These are phyloP conservation scores for Daphoenositta chrysoptera DNA, from an alignment of 2,113 vertebrate genomes.

Conservation along the genomic window DNA sequence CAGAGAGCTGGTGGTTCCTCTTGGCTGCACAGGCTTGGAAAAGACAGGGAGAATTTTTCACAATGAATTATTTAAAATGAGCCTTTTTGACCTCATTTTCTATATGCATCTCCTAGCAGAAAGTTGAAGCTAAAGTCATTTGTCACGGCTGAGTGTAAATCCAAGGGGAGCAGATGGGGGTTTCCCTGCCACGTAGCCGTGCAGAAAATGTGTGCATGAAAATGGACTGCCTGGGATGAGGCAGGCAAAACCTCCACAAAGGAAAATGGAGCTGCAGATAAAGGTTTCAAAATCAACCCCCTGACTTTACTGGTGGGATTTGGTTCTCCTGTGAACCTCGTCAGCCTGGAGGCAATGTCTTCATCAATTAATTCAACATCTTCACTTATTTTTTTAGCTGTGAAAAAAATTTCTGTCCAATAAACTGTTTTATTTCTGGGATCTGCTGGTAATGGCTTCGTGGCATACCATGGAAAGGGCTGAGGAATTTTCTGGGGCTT, in stretches of 20 bases:
- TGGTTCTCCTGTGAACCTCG: not conserved
- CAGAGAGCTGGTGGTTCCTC: slow-evolving; percentile 9
- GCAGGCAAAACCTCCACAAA: not conserved
- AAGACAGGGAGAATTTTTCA: not conserved
- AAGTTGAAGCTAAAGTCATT: slow-evolving; percentile 54
- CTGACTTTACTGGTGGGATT: not conserved
- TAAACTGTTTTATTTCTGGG: not conserved
- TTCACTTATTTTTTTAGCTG: not conserved
- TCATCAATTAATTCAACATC: not conserved
- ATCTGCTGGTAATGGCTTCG: not conserved
- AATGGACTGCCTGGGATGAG: slow-evolving; percentile 1
- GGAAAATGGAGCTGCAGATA: not conserved
- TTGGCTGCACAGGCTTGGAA: slow-evolving; percentile 19
- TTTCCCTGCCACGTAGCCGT: slow-evolving; percentile 24
- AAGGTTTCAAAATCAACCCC: not conserved
- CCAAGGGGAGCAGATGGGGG: slow-evolving; percentile 62
- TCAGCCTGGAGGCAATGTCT: not conserved
- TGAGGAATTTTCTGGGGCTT: not conserved
- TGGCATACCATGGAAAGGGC: not conserved
- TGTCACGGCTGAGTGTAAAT: slow-evolving; percentile 34
- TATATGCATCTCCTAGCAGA: slow-evolving; percentile 44
- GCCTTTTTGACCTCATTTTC: slow-evolving; percentile 63
- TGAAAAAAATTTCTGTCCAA: not conserved
- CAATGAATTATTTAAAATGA: slow-evolving; percentile 59
- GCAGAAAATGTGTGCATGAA: not conserved